A percentile compares a stretch with the other conserved stretches of the same genome.
phyloP scores from a whole-genome alignment of 2,888 invertebrate genomes.

The Conomelus anceps region DNA sequence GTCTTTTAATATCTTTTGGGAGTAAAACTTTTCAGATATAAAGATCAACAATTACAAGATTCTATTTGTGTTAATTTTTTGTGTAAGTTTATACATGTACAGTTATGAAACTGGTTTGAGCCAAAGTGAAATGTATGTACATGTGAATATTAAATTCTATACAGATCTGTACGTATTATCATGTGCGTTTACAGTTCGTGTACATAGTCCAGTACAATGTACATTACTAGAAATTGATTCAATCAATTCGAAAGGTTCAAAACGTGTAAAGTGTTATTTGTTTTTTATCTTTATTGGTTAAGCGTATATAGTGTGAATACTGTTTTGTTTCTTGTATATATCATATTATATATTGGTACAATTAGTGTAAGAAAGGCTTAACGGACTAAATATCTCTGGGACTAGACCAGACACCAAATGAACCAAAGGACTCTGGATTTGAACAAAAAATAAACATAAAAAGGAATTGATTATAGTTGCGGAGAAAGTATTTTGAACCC shows the following conservation, averaged over 20 bases:
- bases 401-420: neutral
- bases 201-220: neutral
- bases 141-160: neutral
- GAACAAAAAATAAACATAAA: neutral
- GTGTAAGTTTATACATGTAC: neutral
- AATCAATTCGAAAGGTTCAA: neutral
- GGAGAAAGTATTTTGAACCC: neutral
- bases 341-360: neutral
- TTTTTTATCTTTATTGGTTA: neutral
- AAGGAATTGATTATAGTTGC: neutral
- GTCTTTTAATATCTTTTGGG: neutral
- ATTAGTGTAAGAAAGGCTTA: neutral
- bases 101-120: neutral
- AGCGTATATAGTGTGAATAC: neutral
- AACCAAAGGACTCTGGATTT: neutral
- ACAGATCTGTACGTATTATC: neutral
- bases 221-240: neutral
- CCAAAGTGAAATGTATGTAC: neutral
- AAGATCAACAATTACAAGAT: neutral
- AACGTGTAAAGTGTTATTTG: neutral
- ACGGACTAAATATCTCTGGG: neutral
- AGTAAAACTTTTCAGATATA: neutral
- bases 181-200: neutral
- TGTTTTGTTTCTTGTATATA: neutral
- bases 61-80: neutral